These are phyloP conservation scores for Abscondita cerata DNA, from an alignment of 2,888 invertebrate genomes.

Conservation along the genomic window DNA sequence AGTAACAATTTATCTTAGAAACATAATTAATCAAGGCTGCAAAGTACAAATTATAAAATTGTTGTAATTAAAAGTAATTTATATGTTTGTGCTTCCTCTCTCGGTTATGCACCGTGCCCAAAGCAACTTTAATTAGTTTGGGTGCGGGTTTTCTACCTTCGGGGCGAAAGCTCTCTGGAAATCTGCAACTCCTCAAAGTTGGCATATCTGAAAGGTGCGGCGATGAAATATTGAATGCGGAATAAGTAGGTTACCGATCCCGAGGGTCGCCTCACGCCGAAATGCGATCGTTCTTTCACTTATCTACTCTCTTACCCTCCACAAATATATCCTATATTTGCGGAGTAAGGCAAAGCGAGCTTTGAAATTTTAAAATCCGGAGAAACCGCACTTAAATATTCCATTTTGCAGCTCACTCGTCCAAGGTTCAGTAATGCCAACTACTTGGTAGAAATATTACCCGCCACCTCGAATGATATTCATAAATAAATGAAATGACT, in stretches of 20 bases:
- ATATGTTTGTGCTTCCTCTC: constrained; percentile 53
- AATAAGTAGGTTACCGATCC: constrained; percentile 48
- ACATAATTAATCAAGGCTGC: constrained; percentile 58
- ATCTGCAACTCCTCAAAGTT: constrained; percentile 38
- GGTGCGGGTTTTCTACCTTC: constrained; percentile 33
- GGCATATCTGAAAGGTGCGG: constrained; percentile 37
- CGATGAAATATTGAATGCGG: constrained; percentile 48
- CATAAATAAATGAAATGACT: constrained; percentile 40
- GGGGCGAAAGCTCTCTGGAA: constrained; percentile 32
- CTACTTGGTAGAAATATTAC: constrained; percentile 35
- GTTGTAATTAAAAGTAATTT: constrained; percentile 60
- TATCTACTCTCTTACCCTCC: constrained; percentile 40
- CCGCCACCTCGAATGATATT: constrained; percentile 38
- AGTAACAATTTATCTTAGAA: constrained; percentile 55
- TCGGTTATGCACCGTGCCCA: constrained; percentile 57
- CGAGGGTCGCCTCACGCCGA: constrained; percentile 44
- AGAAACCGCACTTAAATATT: constrained; percentile 39
- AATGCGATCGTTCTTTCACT: constrained; percentile 47
- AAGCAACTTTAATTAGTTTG: constrained; percentile 54
- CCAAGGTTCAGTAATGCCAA: constrained; percentile 34
- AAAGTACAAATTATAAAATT: constrained; percentile 60
- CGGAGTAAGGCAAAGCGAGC: constrained; percentile 33
- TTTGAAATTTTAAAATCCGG: constrained; percentile 37
- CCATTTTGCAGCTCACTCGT: constrained; percentile 37
- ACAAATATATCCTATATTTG: constrained; percentile 38